Evolutionary conservation across 2,797 vertebrate species (phyloP).

Genomic region (Buphagus erythrorhynchus): DNA sequence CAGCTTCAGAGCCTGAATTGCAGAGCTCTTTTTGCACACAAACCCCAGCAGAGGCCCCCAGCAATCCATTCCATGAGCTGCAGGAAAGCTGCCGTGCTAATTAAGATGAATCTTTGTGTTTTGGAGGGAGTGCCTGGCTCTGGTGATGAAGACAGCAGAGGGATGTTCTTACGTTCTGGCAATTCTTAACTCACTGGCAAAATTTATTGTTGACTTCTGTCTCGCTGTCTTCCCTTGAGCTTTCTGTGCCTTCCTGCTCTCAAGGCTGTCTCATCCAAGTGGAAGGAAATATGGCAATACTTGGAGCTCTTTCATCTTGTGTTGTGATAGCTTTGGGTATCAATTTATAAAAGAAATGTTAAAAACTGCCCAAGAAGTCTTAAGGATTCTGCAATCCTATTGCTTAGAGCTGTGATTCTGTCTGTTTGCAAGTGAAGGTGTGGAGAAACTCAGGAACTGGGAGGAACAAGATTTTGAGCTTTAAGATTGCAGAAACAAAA

Average conservation of each 20-base stretch:
- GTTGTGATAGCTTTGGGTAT: neutral
- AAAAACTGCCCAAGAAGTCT: neutral
- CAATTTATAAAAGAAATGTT: neutral
- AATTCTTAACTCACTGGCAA: neutral
- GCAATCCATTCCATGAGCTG: neutral
- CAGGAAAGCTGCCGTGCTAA: neutral
- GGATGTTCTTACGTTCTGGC: neutral
- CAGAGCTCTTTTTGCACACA: conserved; percentile 7
- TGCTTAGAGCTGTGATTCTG: neutral
- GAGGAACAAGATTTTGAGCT: neutral
- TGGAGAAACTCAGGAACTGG: neutral
- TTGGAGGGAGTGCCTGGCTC: neutral
- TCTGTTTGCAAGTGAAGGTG: neutral
- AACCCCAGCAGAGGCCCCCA: conserved; percentile 66
- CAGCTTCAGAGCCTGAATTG: neutral
- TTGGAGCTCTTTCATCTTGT: neutral
- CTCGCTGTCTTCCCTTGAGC: neutral
- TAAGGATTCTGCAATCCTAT: neutral
- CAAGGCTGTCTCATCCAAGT: neutral
- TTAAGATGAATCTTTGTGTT: neutral
- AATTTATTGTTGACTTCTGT: neutral
- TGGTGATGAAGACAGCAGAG: rapidly evolving
- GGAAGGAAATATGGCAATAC: neutral
- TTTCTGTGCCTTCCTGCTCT: neutral
- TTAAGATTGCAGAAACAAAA: neutral